Percentiles rank a stretch among this genome's conserved stretches.
phyloP scores from a whole-genome alignment of 2,888 invertebrate species.

The Plebejus anna region DNA sequence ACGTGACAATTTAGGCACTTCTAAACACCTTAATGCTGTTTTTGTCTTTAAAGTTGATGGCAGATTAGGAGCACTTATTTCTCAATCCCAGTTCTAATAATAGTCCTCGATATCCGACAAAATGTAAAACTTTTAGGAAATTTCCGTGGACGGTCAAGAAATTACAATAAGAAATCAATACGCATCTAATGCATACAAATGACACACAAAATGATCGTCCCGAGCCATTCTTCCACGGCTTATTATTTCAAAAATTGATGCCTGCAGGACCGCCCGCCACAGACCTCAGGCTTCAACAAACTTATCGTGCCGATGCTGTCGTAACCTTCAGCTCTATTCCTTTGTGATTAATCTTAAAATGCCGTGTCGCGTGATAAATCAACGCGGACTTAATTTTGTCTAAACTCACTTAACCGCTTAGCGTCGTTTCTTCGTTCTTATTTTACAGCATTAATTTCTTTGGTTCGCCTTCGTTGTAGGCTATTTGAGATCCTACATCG shows the following conservation, averaged over 20 bases:
- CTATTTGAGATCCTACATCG: conserved; percentile 45
- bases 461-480: conserved; percentile 38
- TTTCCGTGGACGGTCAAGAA: background rate
- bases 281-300: conserved; percentile 40
- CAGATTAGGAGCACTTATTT: background rate
- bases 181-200: conserved; percentile 17
- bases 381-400: conserved; percentile 32
- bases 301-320: background rate
- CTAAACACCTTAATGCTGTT: background rate
- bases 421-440: conserved; percentile 58
- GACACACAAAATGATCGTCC: conserved; percentile 20
- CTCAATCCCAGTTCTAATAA: background rate
- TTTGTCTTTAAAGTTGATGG: background rate
- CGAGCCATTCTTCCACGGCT: conserved; percentile 26
- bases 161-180: conserved; percentile 17
- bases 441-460: conserved; percentile 57
- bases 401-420: conserved; percentile 47
- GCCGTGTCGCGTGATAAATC: background rate
- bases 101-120: background rate
- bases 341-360: conserved; percentile 31
- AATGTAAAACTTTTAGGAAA: background rate
- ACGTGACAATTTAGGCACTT: conserved; percentile 14
- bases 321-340: conserved; percentile 5
- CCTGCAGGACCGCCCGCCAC: conserved; percentile 57
- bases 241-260: conserved; percentile 34